Conservation (phyloP, 2,797 vertebrate genomes). For the Lutra lutra region DNA sequence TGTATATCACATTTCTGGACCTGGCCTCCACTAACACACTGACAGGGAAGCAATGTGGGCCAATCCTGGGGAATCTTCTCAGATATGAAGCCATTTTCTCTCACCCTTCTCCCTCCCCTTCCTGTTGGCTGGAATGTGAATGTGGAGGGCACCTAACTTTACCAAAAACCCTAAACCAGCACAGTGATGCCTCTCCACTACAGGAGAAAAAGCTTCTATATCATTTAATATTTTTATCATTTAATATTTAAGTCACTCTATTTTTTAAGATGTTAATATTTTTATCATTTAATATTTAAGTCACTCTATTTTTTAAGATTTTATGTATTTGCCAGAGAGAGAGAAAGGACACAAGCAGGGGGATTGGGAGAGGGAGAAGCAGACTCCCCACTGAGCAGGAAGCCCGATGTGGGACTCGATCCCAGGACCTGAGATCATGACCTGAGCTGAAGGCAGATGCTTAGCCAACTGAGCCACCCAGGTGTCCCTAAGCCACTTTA, state of each 20-base stretch:
- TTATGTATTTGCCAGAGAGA: no score
- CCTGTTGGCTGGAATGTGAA: neutral
- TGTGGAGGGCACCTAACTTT: neutral
- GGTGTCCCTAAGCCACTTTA: no score
- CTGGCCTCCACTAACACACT: neutral
- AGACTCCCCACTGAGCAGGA: no score
- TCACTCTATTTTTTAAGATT: neutral
- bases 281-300: neutral
- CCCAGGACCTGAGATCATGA: no score
- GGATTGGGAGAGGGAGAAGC: no score
- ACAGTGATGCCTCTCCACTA: neutral
- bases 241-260: neutral
- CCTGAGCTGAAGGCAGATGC: no score
- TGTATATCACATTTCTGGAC: neutral
- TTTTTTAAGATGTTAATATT: neutral
- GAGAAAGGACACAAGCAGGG: no score
- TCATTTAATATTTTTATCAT: neutral
- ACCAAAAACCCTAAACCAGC: no score
- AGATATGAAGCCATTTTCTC: neutral
- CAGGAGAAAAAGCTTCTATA: neutral
- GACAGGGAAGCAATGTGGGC: neutral
- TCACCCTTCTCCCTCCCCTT: neutral
- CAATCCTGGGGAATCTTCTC: neutral
- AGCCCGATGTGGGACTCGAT: no score
- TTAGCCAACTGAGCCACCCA: no score